These are phyloP conservation scores for Argopecten irradians DNA, from an alignment of 1,140 invertebrate genomes.

Conservation along the genomic window DNA sequence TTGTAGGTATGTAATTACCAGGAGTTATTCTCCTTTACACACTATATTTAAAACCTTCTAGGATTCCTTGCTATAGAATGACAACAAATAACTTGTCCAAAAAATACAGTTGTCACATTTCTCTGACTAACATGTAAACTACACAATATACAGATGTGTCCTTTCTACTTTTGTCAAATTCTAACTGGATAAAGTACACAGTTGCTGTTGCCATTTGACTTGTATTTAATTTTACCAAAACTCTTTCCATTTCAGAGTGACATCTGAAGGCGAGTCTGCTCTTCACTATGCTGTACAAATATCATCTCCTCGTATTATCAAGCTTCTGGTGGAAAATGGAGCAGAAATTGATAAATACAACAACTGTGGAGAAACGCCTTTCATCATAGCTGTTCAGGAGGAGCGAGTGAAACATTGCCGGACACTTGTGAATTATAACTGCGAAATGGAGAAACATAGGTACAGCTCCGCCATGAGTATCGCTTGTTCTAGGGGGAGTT, in stretches of 20 bases:
- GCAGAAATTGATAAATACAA: constrained; percentile 49
- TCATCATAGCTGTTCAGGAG: constrained; percentile 48
- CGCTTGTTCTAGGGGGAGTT: constrained; percentile 44
- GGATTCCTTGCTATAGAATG: too few relatives aligned
- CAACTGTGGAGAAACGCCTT: constrained; percentile 52
- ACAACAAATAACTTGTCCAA: too few relatives aligned
- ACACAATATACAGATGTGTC: too few relatives aligned
- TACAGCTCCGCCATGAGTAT: constrained; percentile 51
- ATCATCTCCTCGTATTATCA: constrained; percentile 38
- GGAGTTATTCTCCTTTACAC: too few relatives aligned
- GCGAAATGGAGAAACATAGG: constrained; percentile 46
- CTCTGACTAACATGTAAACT: too few relatives aligned
- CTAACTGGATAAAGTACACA: too few relatives aligned
- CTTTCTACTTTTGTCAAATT: too few relatives aligned
- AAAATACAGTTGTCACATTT: too few relatives aligned
- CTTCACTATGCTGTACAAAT: constrained; percentile 55
- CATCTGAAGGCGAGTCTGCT: constrained; percentile 51
- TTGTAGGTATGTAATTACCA: too few relatives aligned
- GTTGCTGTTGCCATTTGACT: not conserved
- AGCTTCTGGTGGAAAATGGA: constrained; percentile 46
- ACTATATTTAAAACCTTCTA: too few relatives aligned
- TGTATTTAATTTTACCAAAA: not conserved
- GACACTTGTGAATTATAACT: constrained; percentile 43
- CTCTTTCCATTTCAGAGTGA: constrained; percentile 16
- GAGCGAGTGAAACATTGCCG: constrained; percentile 39